Percentiles rank a stretch among this genome's conserved stretches.
Evolutionary conservation across 2,888 invertebrate genomes (phyloP).

Genomic region (Drosophila kanekoi): DNA sequence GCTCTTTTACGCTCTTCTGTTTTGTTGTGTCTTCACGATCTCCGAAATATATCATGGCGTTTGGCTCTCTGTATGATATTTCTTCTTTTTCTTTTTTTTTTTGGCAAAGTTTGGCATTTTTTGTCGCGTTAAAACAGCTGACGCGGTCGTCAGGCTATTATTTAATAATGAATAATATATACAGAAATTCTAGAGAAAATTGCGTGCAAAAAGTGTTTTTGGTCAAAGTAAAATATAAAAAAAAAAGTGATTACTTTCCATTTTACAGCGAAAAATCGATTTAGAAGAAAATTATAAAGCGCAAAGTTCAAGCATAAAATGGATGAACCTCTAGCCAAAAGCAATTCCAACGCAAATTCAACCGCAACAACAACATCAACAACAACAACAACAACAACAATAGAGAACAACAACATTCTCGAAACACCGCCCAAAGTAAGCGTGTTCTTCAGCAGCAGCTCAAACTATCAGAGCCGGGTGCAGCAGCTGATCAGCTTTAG

Average conservation of each 20-base stretch:
- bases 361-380: conserved; percentile 19
- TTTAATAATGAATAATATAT: conserved; percentile 47
- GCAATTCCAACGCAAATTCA: conserved; percentile 18
- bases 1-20: conserved; percentile 46
- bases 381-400: conserved; percentile 23
- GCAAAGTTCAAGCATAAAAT: conserved; percentile 32
- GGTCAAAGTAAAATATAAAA: background rate
- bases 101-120: conserved; percentile 32
- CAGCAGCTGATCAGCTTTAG: conserved; percentile 84
- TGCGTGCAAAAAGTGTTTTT: conserved; percentile 12
- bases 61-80: conserved; percentile 20
- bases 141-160: conserved; percentile 36
- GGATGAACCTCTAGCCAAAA: conserved; percentile 34
- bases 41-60: conserved; percentile 50
- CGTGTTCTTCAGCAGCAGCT: conserved; percentile 82
- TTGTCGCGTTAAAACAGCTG: conserved; percentile 41
- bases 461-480: conserved; percentile 82
- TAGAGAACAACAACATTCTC: conserved; percentile 20
- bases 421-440: conserved; percentile 68
- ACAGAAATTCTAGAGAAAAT: conserved; percentile 4
- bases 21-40: conserved; percentile 32
- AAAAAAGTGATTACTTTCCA: conserved; percentile 28
- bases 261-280: conserved; percentile 30
- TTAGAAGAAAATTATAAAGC: conserved; percentile 11
- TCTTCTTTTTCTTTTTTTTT: conserved; percentile 16